A percentile compares a stretch with the other conserved stretches of the same genome.
Evolutionary conservation across 2,113 vertebrate genomes (phyloP).

Genomic region (Saguinus midas): DNA sequence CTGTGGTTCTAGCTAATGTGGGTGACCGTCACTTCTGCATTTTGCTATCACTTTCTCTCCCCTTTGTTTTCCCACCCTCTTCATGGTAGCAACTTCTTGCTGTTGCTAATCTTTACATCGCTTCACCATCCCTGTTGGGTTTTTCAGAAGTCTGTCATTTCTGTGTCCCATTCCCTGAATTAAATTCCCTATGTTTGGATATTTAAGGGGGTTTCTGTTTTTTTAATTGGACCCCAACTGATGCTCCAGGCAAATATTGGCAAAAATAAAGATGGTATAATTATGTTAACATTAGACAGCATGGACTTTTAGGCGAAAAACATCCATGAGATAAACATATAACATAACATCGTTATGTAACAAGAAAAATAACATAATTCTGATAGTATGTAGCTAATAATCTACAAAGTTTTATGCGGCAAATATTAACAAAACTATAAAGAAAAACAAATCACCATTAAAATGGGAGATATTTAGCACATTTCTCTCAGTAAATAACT

Average conservation of each 20-base stretch:
- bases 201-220: conserved; percentile 34
- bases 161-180: not conserved
- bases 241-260: not conserved
- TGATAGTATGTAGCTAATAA: not conserved
- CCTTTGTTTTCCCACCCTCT: not conserved
- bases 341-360: not conserved
- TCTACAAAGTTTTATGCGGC: not conserved
- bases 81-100: not conserved
- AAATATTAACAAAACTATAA: not conserved
- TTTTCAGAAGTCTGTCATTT: not conserved
- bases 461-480: not conserved
- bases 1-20: not conserved
- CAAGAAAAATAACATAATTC: not conserved
- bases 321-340: not conserved
- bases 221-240: not conserved
- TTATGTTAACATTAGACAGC: not conserved
- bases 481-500: conserved; percentile 4
- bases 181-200: not conserved
- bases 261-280: conserved; percentile 2
- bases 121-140: not conserved
- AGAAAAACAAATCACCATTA: not conserved
- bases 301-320: conserved; percentile 3
- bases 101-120: not conserved
- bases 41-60: not conserved
- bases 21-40: not conserved